Base-by-base conservation (phyloP, 2,888 invertebrate genomes). In the Catocala sponsa region DNA sequence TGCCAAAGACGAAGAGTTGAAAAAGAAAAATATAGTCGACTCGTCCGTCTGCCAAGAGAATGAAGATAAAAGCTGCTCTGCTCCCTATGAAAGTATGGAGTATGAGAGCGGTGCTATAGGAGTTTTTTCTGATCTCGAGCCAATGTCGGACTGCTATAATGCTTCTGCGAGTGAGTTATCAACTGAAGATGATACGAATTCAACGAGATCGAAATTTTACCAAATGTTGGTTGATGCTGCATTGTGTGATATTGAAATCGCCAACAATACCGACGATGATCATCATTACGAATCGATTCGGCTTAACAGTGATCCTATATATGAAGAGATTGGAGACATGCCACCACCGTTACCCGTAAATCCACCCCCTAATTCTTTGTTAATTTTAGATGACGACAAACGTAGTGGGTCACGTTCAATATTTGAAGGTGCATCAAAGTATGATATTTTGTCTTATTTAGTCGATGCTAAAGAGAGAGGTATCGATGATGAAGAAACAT, bases 391-490 rank as follows among this genome's bases (percentile, higher is more conserved):
- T 61, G 95, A 97, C 72, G 97, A 97, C 57, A 96, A 97, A 84
- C 97, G 97, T 82, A 91, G 88, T 80, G 96, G 95, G 68, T 96
- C 95, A 52, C 95, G 96, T 71, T 97, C 97, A 52, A 97, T 97
- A 83, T 97, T 97, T 91, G 96, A 97, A 91, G 96, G 97, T 55
- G 97, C 97, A 63, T 97, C 98, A 11, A 98, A 98, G 86, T 98
- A 98, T 81, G 98, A 98, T 82, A 97, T 98, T 79, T 94, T 98
- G 55, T 98, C 97, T 65, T 98, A 98, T 83, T 94, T 98, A 70
- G 98, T 98, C 65, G 98, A 98, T 86, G 97, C 98, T 65, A 97
- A 97, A 91, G 97, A 97, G 87, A 94, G 97, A 69, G 97, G 97
- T 5, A 95, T 97, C 60, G 95, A 96, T 74, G 95, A 96, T 60